These are phyloP conservation scores for Shargacucullia verbasci DNA, from an alignment of 2,888 invertebrate species.

Conservation along the genomic window DNA sequence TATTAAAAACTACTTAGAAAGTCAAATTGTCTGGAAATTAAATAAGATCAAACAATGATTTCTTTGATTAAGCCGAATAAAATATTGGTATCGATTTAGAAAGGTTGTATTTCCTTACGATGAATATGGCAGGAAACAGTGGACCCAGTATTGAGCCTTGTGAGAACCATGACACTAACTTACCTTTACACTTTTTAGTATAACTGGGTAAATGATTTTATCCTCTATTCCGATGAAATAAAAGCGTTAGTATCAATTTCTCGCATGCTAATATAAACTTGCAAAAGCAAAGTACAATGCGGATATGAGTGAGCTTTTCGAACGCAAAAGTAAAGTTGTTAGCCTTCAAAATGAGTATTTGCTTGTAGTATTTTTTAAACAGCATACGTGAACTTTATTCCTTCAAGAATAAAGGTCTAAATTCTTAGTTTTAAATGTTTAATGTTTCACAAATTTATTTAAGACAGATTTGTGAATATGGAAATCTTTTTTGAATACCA, in stretches of 20 bases:
- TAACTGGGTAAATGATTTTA: slow-evolving; percentile 39
- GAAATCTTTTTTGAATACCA: slow-evolving; percentile 18
- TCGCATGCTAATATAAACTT: slow-evolving; percentile 48
- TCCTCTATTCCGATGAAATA: slow-evolving; percentile 57
- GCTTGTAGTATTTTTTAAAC: slow-evolving; percentile 51
- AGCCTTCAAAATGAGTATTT: slow-evolving; percentile 76
- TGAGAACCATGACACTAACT: slow-evolving; percentile 54
- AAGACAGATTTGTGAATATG: slow-evolving; percentile 32
- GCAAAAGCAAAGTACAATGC: slow-evolving; percentile 69
- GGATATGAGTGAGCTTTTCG: slow-evolving; percentile 81
- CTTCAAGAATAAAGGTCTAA: slow-evolving; percentile 30
- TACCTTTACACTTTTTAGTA: slow-evolving; percentile 33
- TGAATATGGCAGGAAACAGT: slow-evolving; percentile 57
- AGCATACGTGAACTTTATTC: slow-evolving; percentile 33
- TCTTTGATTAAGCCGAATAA: slow-evolving; percentile 5
- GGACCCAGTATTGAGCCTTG: slow-evolving; percentile 67
- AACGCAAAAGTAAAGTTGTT: slow-evolving; percentile 77
- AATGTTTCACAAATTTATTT: slow-evolving; percentile 29
- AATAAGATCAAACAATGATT: slow-evolving; percentile 21
- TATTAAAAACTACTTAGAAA: slow-evolving; percentile 24
- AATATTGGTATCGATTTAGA: slow-evolving; percentile 19
- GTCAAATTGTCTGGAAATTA: background rate
- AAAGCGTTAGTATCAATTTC: slow-evolving; percentile 35
- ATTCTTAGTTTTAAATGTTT: slow-evolving; percentile 22
- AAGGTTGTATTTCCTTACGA: slow-evolving; percentile 28